Percentiles rank a stretch among this genome's conserved stretches.
phyloP scores from a whole-genome alignment of 2,888 invertebrate genomes.

The Luffia ferchaultella region DNA sequence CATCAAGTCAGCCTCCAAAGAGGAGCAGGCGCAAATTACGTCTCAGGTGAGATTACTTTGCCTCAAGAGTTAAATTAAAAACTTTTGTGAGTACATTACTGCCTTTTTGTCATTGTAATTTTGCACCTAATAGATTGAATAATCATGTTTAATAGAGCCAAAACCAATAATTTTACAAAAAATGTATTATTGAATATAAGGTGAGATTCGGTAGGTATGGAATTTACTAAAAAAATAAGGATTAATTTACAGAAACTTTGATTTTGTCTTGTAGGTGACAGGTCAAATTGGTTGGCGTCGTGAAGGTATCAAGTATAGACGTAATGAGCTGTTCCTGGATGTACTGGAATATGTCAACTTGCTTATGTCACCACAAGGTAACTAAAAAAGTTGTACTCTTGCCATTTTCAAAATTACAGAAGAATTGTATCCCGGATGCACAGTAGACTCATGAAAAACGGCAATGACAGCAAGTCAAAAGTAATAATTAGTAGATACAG shows the following conservation, averaged over 20 bases:
- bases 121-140: neutral
- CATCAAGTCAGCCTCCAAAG: slow-evolving; percentile 97
- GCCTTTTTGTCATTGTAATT: slow-evolving; percentile 1
- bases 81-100: too few species aligned
- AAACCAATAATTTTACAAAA: slow-evolving; percentile 2
- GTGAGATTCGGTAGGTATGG: too few species aligned
- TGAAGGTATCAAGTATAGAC: slow-evolving; percentile 98
- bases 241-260: too few species aligned
- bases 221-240: too few species aligned
- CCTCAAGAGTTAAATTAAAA: too few species aligned
- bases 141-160: neutral
- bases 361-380: slow-evolving; percentile 98
- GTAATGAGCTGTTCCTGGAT: slow-evolving; percentile 98
- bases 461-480: too few species aligned
- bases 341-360: slow-evolving; percentile 99
- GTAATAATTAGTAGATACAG: too few species aligned
- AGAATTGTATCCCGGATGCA: too few species aligned
- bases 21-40: slow-evolving; percentile 99
- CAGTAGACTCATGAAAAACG: too few species aligned
- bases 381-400: too few species aligned
- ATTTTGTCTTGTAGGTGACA: slow-evolving; percentile 69
- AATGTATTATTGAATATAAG: too few species aligned
- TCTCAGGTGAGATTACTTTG: slow-evolving; percentile 72
- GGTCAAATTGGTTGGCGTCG: slow-evolving; percentile 99
- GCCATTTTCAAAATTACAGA: too few species aligned